Evolutionary conservation across 2,888 invertebrate genomes (phyloP).

Genomic region (Suillia variegata): DNA sequence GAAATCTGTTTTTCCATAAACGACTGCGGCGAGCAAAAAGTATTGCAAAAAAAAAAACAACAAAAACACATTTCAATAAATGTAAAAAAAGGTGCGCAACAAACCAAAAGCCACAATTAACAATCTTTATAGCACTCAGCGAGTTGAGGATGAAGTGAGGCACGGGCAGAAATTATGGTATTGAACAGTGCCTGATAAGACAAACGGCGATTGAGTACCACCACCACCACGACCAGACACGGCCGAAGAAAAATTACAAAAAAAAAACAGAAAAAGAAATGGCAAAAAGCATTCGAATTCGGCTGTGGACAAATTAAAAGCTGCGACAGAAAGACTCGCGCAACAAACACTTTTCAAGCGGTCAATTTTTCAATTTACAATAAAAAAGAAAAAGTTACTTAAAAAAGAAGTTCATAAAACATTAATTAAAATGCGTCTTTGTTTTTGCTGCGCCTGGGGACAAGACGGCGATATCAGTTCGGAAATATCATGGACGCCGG

Average conservation of each 20-base stretch:
- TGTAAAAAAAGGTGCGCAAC: background rate
- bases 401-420: background rate
- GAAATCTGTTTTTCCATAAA: conserved; percentile 4
- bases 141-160: too few relatives aligned
- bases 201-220: background rate
- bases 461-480: conserved; percentile 8
- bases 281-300: background rate
- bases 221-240: background rate
- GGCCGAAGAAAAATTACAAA: too few relatives aligned
- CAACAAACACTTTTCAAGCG: background rate
- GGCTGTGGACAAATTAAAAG: background rate
- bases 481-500: conserved; percentile 15
- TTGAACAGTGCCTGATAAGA: conserved; percentile 15
- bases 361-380: background rate
- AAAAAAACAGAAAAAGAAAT: too few relatives aligned
- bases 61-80: conserved; percentile 12
- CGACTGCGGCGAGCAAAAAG: too few relatives aligned
- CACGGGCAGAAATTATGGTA: too few relatives aligned
- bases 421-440: conserved; percentile 13
- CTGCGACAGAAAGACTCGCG: background rate
- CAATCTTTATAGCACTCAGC: too few relatives aligned
- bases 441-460: conserved; percentile 5
- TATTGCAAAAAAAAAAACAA: too few relatives aligned
- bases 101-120: conserved; percentile 3
- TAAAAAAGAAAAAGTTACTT: background rate